Evolutionary conservation across 2,888 invertebrate species (phyloP).

Genomic region (Sylvicola fuscatus): DNA sequence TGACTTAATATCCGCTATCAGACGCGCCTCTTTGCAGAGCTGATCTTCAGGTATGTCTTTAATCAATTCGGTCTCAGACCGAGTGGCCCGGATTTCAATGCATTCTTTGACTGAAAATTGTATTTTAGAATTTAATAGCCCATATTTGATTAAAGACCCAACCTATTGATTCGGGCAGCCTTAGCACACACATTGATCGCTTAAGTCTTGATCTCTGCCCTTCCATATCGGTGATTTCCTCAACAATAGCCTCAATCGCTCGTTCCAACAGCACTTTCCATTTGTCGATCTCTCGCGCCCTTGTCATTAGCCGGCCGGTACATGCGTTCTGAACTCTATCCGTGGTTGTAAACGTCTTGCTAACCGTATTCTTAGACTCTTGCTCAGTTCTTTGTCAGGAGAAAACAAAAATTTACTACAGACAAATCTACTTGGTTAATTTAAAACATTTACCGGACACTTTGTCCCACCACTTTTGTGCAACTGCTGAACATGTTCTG

Average conservation of each 20-base stretch:
- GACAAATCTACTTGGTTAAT: too few relatives aligned
- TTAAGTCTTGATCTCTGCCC: constrained; percentile 45
- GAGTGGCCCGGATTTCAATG: constrained; percentile 43
- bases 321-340: constrained; percentile 49
- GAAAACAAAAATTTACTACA: too few relatives aligned
- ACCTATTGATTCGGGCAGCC: constrained; percentile 51
- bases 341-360: constrained; percentile 39
- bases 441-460: too few relatives aligned
- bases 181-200: constrained; percentile 41
- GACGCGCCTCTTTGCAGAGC: constrained; percentile 48
- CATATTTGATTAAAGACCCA: constrained; percentile 3
- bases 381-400: constrained; percentile 36
- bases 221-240: constrained; percentile 48
- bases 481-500: constrained; percentile 23
- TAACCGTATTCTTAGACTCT: constrained; percentile 40
- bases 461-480: constrained; percentile 14
- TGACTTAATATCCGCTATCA: constrained; percentile 45
- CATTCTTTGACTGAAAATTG: constrained; percentile 38
- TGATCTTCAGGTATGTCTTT: constrained; percentile 59
- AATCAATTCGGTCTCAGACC: constrained; percentile 51
- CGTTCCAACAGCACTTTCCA: constrained; percentile 59
- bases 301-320: constrained; percentile 38
- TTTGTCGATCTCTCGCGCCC: constrained; percentile 45
- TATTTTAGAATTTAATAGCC: not conserved
- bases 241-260: constrained; percentile 41